Conservation (phyloP, 2,113 vertebrate genomes). For the Brachypteracias leptosomus region DNA sequence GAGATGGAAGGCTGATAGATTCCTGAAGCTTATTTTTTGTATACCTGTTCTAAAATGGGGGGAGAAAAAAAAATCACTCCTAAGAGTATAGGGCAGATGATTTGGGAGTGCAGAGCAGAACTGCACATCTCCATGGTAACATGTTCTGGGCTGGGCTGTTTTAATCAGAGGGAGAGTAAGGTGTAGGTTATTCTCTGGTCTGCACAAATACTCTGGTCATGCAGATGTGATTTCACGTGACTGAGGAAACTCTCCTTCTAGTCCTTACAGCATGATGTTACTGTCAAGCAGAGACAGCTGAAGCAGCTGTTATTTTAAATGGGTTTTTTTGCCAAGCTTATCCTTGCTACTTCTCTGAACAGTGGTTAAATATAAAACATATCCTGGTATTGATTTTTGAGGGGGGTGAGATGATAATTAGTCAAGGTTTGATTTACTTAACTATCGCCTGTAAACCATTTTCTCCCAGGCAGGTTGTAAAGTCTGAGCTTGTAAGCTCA, state of each 20-base stretch:
- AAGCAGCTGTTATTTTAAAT: not conserved
- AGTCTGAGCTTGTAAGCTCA: not conserved
- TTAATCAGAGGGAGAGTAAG: not conserved
- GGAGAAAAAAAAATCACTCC: not conserved
- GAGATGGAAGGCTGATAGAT: not conserved
- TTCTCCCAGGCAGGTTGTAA: not conserved
- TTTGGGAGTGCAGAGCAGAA: not conserved
- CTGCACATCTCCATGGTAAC: not conserved
- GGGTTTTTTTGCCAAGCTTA: not conserved
- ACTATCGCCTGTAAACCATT: not conserved
- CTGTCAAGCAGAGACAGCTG: not conserved
- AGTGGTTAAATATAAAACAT: not conserved
- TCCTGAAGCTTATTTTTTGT: not conserved
- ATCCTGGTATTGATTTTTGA: not conserved
- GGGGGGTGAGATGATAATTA: not conserved
- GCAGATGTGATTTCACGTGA: not conserved
- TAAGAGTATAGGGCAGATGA: not conserved
- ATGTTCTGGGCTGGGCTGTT: not conserved
- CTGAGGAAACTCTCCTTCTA: not conserved
- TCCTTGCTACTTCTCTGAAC: not conserved
- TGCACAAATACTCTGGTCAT: not conserved
- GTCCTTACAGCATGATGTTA: not conserved
- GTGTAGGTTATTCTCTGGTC: not conserved
- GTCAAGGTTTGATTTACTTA: not conserved
- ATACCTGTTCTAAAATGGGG: not conserved